These are phyloP conservation scores for Penaeus chinensis DNA, from an alignment of 1,140 invertebrate genomes.

Conservation along the genomic window DNA sequence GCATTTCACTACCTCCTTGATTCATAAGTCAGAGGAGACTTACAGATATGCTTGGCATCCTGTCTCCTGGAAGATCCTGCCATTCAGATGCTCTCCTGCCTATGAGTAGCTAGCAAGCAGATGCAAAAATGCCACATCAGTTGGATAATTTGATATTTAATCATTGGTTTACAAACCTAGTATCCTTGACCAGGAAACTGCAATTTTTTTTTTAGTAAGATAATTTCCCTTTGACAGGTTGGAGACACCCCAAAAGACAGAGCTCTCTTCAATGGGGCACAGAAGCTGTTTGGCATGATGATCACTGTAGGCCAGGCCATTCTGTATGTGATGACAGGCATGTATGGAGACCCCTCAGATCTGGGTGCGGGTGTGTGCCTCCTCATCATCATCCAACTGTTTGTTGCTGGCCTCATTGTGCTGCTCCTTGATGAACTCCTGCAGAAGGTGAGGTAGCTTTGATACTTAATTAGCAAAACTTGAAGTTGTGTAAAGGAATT, in stretches of 20 bases:
- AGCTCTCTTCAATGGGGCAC: slow-evolving; percentile 98
- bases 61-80: too few species aligned
- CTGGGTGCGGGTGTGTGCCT: slow-evolving; percentile 99
- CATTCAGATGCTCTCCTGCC: too few species aligned
- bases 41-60: too few species aligned
- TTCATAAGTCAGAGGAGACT: too few species aligned
- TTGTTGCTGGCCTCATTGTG: slow-evolving; percentile 98
- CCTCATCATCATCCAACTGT: slow-evolving; percentile 98
- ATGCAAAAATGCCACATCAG: too few species aligned
- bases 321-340: slow-evolving; percentile 99
- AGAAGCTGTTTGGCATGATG: slow-evolving; percentile 99
- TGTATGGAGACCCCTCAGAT: slow-evolving; percentile 99
- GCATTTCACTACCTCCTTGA: too few species aligned
- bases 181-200: too few species aligned
- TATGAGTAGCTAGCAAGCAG: too few species aligned
- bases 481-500: too few species aligned
- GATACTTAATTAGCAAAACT: too few species aligned
- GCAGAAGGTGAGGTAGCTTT: slow-evolving; percentile 77
- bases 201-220: background rate
- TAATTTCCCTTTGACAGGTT: slow-evolving; percentile 71
- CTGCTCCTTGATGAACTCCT: slow-evolving; percentile 96
- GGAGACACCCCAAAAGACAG: slow-evolving; percentile 99
- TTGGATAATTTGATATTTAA: too few species aligned
- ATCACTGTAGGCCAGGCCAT: slow-evolving; percentile 99
- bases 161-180: too few species aligned